Evolutionary conservation across 2,797 vertebrate species (phyloP).

Genomic region (Bucorvus abyssinicus): DNA sequence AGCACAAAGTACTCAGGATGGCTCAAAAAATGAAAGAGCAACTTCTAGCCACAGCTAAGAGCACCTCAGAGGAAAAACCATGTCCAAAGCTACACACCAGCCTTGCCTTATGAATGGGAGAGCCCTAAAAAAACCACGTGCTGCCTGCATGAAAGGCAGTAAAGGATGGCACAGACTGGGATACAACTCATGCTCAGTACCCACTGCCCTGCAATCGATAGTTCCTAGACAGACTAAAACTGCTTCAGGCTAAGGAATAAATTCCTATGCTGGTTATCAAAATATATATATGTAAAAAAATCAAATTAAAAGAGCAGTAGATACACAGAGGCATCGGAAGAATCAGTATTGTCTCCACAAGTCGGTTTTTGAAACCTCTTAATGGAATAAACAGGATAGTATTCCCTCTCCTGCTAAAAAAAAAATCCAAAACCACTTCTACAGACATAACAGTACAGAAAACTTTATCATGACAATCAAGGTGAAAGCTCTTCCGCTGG

Average conservation of each 20-base stretch:
- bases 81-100: not conserved
- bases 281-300: not conserved
- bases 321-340: not conserved
- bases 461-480: not conserved
- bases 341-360: not conserved
- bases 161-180: not conserved
- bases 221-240: not conserved
- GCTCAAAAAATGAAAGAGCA: not conserved
- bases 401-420: not conserved
- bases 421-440: not conserved
- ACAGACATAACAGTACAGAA: not conserved
- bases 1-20: not conserved
- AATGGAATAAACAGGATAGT: not conserved
- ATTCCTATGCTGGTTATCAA: not conserved
- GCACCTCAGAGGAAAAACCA: not conserved
- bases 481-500: not conserved
- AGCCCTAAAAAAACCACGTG: rapidly evolving
- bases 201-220: not conserved
- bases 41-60: not conserved
- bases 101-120: not conserved
- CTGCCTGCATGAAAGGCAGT: not conserved
- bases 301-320: not conserved
- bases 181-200: not conserved
- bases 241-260: not conserved
- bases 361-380: not conserved